Evolutionary conservation across 2,113 vertebrate genomes (phyloP).

Genomic region (Dipodomys merriami): DNA sequence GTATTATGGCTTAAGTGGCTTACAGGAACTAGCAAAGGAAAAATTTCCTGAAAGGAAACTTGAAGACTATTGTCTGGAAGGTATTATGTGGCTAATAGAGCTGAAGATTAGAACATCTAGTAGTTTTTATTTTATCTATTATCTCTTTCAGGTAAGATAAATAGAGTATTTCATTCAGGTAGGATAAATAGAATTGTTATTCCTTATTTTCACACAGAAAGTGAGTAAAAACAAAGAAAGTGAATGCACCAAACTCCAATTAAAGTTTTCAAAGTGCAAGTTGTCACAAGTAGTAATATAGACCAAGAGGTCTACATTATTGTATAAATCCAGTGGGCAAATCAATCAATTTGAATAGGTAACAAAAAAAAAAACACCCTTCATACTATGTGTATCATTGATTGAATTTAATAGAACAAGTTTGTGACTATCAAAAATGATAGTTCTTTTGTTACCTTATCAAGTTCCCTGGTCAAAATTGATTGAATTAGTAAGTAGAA

Average conservation of each 20-base stretch:
- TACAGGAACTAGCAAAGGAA: neutral
- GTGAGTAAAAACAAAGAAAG: neutral
- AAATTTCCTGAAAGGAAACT: neutral
- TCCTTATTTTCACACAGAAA: constrained; percentile 10
- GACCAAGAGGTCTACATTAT: neutral
- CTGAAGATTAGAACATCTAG: neutral
- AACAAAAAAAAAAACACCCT: neutral
- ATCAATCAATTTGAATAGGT: neutral
- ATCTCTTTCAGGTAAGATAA: neutral
- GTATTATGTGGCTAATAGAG: neutral
- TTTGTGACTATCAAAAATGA: neutral
- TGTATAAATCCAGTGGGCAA: neutral
- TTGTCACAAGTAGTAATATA: neutral
- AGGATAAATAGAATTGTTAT: neutral
- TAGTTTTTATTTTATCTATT: neutral
- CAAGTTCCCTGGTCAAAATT: too few relatives aligned
- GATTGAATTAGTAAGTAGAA: neutral
- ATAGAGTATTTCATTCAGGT: neutral
- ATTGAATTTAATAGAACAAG: neutral
- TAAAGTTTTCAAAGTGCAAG: neutral
- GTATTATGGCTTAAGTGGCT: neutral
- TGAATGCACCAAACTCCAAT: neutral
- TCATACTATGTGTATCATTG: neutral
- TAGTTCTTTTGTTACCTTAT: too few relatives aligned
- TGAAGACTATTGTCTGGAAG: neutral